Base-by-base conservation (phyloP, 1,140 invertebrate genomes). In the Caenorhabditis inopinata region DNA sequence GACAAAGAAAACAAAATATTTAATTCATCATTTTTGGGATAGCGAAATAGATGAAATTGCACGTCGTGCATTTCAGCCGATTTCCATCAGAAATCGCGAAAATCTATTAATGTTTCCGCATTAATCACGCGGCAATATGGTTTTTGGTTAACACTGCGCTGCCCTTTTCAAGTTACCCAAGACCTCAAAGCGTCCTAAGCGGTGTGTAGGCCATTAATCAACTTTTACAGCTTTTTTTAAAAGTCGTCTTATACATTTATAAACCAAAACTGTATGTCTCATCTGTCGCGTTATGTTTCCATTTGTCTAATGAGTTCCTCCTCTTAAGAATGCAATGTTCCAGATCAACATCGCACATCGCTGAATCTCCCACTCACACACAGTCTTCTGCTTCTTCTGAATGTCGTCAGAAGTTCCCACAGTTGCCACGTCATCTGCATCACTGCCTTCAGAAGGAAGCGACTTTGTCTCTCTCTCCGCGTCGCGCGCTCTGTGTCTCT, bases 331-430 rank as follows among this genome's bases (percentile, higher is more conserved):
- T 68, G 38, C 38, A 38, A 68, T 68, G 35, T 68, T 68, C 32
- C 58, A 68, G 58, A 42, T 38, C n/a, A 21, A 11, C 23, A 68
- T 68, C 58, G 35, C 21, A 68, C 58, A 38, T 38, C 38, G 38
- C 29, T 42, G 3, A 6, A 16, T 68, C 58, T 68, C 58, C 11
- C n/a, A 12, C 9, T 25, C 32, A 21, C 32, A 29, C 32, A 0
- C 58, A 68, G 6, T 38, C 58, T 68, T 68, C 58, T 68, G 58
- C 29, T 68, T 68, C 58, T 68, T 68, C 58, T 68, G 58, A 68
- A 68, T 68, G 58, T 68, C 58, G 58, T 68, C 58, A 68, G 58
- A 68, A 68, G 58, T 68, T 68, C 58, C 32, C 58, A 68, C 58
- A 68, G 58, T 68, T 68, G 58, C 58, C 58, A 68, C 58, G 58